A percentile compares a stretch with the other conserved stretches of the same genome.
Conservation (phyloP, 2,888 invertebrate genomes). For the Chalcis sispes region DNA sequence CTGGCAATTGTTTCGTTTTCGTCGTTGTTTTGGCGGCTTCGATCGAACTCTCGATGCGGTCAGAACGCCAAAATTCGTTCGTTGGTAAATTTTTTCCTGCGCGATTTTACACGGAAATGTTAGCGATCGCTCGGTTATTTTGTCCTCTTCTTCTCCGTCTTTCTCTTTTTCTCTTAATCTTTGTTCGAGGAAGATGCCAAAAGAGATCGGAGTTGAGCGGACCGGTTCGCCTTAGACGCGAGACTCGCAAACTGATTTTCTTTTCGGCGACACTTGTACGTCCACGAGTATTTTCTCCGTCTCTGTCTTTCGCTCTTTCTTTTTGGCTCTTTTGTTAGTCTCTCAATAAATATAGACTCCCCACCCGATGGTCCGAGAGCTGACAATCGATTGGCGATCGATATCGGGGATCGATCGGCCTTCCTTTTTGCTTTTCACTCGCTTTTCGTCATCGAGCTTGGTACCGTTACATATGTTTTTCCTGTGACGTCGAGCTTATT, state of each 20-base stretch:
- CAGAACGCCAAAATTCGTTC: slow-evolving; percentile 13
- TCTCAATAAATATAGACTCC: slow-evolving; percentile 70
- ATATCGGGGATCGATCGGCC: slow-evolving; percentile 66
- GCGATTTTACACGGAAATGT: not conserved
- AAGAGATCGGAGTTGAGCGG: not conserved
- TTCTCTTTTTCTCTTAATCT: no score
- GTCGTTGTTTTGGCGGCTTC: not conserved
- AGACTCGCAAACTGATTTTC: slow-evolving; percentile 70
- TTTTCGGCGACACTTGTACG: slow-evolving; percentile 67
- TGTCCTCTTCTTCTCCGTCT: no score
- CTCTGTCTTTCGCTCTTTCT: no score
- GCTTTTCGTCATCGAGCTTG: no score
- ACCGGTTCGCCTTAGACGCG: slow-evolving; percentile 20
- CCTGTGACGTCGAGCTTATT: no score
- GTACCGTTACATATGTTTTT: no score
- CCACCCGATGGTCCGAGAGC: slow-evolving; percentile 69
- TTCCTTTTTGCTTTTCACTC: slow-evolving; percentile 57
- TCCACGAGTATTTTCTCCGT: no score
- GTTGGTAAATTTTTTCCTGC: not conserved
- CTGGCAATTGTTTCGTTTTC: not conserved
- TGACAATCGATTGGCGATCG: slow-evolving; percentile 64
- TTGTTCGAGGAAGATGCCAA: not conserved
- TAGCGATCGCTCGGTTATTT: not conserved
- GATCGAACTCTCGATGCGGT: no score
- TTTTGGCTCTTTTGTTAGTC: slow-evolving; percentile 3